Conservation (phyloP, 30 jellyfish, hydroid and myxozoan species). For the Hydractinia echinata region DNA sequence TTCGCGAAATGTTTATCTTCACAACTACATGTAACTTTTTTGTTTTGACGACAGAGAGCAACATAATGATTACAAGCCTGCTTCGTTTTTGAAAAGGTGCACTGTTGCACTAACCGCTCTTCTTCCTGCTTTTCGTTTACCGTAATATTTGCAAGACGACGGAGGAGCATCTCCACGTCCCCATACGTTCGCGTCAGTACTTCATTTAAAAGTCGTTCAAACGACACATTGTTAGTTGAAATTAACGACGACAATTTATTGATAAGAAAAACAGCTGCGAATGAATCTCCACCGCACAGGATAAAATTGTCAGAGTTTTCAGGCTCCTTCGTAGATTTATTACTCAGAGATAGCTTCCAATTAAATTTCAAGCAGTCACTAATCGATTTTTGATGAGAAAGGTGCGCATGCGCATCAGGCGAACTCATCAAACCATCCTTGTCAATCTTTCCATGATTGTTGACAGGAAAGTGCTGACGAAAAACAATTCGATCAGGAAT, state of each 20-base stretch:
- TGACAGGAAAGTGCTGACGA: constrained; percentile 20
- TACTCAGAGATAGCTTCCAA: not conserved
- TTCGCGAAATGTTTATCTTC: not conserved
- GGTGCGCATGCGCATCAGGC: not conserved
- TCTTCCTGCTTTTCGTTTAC: not conserved
- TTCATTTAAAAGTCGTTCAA: constrained; percentile 11
- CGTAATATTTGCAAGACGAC: not conserved
- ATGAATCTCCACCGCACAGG: constrained; percentile 82
- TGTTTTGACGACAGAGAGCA: not conserved
- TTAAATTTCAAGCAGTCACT: not conserved
- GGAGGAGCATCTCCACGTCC: not conserved
- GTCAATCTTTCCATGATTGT: constrained; percentile 40
- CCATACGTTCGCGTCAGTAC: constrained; percentile 1
- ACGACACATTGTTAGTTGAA: not conserved
- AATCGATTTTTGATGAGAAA: not conserved
- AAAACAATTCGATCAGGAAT: constrained; percentile 29
- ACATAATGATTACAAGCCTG: not conserved
- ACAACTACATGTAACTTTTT: not conserved
- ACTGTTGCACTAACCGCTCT: not conserved
- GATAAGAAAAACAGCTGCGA: constrained; percentile 55
- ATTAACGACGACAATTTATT: constrained; percentile 28
- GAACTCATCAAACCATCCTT: not conserved
- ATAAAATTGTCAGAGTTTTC: constrained; percentile 31
- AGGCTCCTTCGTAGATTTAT: constrained; percentile 1
- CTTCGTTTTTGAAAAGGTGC: too few relatives aligned